Conservation (phyloP, 2,113 vertebrate species). For the Ptyas mucosa region DNA sequence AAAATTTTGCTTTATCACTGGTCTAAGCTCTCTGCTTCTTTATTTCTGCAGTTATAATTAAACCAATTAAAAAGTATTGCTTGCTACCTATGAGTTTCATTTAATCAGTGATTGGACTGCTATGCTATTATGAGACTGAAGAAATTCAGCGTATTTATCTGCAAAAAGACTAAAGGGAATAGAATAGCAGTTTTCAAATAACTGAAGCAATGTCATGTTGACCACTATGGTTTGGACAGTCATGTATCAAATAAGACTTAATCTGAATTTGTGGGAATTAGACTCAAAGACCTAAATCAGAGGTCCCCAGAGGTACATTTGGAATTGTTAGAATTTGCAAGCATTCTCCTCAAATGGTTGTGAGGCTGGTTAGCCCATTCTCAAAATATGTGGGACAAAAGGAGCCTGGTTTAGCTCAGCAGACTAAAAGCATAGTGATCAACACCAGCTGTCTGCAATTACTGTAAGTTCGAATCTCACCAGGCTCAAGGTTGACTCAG, state of each 20-base stretch:
- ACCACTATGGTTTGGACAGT: neutral
- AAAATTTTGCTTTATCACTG: neutral
- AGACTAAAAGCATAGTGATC: too few species aligned
- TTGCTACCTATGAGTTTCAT: neutral
- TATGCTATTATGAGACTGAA: neutral
- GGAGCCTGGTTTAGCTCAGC: too few species aligned
- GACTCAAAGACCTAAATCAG: neutral
- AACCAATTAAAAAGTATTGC: conserved; percentile 10
- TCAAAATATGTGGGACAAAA: neutral
- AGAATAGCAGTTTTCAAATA: neutral
- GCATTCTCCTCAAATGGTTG: neutral
- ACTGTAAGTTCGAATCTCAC: too few species aligned
- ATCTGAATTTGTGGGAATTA: neutral
- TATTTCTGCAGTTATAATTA: neutral
- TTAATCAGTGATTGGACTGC: neutral
- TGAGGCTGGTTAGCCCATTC: neutral
- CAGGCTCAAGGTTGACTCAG: too few species aligned
- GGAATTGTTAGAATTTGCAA: neutral
- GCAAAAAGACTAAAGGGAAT: neutral
- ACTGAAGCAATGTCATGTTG: neutral
- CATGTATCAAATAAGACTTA: neutral
- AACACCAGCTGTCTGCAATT: too few species aligned
- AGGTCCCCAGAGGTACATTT: neutral
- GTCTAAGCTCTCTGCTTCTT: neutral
- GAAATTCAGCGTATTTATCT: neutral